Percentiles rank a stretch among this genome's conserved stretches.
phyloP scores from a whole-genome alignment of 1,140 invertebrate species.

The Drosophila trapezifrons region DNA sequence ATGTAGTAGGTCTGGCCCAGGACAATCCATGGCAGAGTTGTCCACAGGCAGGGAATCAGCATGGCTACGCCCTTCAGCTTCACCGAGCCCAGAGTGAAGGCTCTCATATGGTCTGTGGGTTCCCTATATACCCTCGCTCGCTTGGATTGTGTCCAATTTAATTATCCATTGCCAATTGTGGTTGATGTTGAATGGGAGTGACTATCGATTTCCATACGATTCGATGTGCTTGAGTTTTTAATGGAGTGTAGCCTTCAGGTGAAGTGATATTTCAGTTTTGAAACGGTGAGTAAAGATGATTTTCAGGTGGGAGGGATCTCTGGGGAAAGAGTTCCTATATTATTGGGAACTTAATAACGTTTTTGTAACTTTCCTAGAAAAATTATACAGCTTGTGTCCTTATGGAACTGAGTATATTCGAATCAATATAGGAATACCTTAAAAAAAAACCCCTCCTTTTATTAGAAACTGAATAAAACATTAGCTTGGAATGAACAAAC shows the following conservation, averaged over 20 bases:
- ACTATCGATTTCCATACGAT: constrained; percentile 4
- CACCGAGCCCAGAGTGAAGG: constrained; percentile 3
- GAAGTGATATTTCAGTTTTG: background rate
- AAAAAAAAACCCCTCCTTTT: too few species aligned
- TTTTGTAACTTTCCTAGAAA: too few species aligned
- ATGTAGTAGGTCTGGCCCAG: constrained; percentile 63
- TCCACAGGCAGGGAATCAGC: constrained; percentile 46
- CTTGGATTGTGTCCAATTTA: constrained; percentile 22
- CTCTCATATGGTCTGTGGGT: constrained; percentile 8
- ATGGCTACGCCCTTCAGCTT: constrained; percentile 14
- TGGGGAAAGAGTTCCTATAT: background rate
- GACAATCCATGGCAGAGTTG: constrained; percentile 38
- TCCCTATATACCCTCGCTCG: constrained; percentile 54
- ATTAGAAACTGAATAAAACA: too few species aligned
- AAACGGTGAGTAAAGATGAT: too few species aligned
- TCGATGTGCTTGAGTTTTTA: background rate
- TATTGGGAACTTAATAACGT: too few species aligned
- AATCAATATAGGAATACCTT: too few species aligned
- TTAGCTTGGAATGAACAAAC: too few species aligned
- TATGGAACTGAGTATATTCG: too few species aligned
- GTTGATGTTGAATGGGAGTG: background rate
- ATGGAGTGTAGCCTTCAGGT: background rate
- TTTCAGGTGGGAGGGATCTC: background rate
- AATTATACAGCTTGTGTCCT: too few species aligned
- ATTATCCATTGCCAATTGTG: constrained; percentile 17